Percentiles rank a stretch among this genome's conserved stretches.
Conservation (phyloP, 2,113 vertebrate species). For the Strigops habroptila region DNA sequence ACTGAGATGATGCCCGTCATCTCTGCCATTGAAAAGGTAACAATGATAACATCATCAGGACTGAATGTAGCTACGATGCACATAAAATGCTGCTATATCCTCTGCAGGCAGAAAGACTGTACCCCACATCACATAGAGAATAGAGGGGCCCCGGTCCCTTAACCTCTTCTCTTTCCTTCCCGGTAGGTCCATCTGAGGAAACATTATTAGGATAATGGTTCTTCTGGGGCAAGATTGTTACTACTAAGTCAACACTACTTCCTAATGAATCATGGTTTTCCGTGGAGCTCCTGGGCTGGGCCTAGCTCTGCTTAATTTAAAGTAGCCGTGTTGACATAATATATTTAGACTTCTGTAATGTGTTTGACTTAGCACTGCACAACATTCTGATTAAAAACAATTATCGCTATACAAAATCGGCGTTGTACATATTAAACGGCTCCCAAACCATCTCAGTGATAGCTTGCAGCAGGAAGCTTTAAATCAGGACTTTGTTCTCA, state of each 20-base stretch:
- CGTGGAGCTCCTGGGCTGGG: neutral
- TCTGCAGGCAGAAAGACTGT: fast-evolving
- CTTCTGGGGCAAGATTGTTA: neutral
- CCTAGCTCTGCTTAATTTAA: neutral
- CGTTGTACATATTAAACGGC: neutral
- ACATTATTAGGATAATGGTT: neutral
- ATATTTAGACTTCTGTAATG: slow-evolving; percentile 53
- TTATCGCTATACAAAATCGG: neutral
- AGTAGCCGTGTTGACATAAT: slow-evolving; percentile 34
- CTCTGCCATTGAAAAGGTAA: neutral
- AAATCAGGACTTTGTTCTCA: fast-evolving
- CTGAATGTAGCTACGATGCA: neutral
- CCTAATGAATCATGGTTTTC: neutral
- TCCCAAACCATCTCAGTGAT: neutral
- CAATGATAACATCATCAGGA: neutral
- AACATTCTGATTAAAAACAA: slow-evolving; percentile 63
- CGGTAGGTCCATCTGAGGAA: neutral
- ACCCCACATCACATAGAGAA: neutral
- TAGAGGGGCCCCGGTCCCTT: too few species aligned
- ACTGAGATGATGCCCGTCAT: neutral
- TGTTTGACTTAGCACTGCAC: slow-evolving; percentile 47
- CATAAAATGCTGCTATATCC: neutral
- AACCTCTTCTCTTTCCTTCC: neutral
- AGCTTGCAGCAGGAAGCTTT: neutral
- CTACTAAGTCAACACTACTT: neutral